Evolutionary conservation across 2,113 vertebrate species (phyloP).

Genomic region (Hydropotes inermis): DNA sequence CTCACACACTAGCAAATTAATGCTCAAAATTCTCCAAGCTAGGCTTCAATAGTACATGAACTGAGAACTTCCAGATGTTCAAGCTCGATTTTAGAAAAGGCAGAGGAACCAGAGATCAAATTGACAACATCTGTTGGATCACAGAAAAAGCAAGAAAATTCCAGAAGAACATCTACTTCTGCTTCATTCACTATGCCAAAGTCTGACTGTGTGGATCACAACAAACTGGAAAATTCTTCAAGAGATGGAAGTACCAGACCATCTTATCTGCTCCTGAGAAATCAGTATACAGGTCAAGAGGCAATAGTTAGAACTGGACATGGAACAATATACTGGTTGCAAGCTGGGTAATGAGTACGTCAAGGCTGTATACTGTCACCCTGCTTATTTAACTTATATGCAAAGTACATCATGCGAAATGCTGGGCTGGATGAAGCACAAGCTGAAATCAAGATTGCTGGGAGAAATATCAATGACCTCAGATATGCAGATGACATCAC

Average conservation of each 20-base stretch:
- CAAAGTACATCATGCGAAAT: not conserved
- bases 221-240: not conserved
- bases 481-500: not conserved
- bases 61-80: not conserved
- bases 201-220: not conserved
- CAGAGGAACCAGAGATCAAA: not conserved
- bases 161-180: not conserved
- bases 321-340: not conserved
- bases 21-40: not conserved
- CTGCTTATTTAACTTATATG: not conserved
- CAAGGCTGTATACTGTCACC: not conserved
- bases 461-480: not conserved
- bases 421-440: not conserved
- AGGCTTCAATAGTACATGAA: not conserved
- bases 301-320: not conserved
- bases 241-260: not conserved
- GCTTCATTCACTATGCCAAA: not conserved
- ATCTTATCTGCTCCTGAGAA: not conserved
- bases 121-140: not conserved
- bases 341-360: not conserved
- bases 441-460: not conserved
- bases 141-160: not conserved
- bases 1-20: not conserved
- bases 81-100: not conserved
- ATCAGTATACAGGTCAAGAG: not conserved